Evolutionary conservation across 2,113 vertebrate genomes (phyloP).

Genomic region (Notarius quadriscutis): DNA sequence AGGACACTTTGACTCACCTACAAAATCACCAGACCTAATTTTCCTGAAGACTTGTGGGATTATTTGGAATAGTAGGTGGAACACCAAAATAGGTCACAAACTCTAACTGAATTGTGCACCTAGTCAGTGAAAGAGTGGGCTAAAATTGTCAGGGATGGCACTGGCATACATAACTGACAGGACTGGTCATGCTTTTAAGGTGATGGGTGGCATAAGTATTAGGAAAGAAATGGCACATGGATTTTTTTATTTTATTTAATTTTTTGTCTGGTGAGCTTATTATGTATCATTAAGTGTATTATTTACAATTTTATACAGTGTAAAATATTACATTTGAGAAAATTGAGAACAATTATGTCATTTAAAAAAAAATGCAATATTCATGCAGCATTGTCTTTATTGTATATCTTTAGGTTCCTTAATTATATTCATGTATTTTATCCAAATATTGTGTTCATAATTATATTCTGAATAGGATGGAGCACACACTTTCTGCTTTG

Average conservation of each 20-base stretch:
- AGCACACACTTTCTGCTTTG: background rate
- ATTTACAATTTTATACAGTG: background rate
- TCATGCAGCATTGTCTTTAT: background rate
- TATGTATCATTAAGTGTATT: background rate
- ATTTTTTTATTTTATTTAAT: background rate
- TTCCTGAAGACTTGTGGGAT: constrained; percentile 12
- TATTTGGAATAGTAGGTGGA: constrained; percentile 7
- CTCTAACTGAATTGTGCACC: background rate
- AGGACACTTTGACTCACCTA: constrained; percentile 21
- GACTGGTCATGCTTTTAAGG: background rate
- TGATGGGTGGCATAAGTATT: background rate
- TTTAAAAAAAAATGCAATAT: background rate
- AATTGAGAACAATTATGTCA: background rate
- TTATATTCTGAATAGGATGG: background rate
- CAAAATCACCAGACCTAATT: constrained; percentile 17
- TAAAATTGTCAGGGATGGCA: background rate
- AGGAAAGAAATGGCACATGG: background rate
- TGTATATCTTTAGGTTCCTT: background rate
- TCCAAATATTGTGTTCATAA: background rate
- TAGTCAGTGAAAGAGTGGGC: background rate
- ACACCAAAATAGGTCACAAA: background rate
- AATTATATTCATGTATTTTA: background rate
- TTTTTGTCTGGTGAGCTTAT: background rate
- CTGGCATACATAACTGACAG: background rate
- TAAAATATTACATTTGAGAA: background rate